Conservation (phyloP, 2,888 invertebrate species). For the Chrysolina haemoptera region DNA sequence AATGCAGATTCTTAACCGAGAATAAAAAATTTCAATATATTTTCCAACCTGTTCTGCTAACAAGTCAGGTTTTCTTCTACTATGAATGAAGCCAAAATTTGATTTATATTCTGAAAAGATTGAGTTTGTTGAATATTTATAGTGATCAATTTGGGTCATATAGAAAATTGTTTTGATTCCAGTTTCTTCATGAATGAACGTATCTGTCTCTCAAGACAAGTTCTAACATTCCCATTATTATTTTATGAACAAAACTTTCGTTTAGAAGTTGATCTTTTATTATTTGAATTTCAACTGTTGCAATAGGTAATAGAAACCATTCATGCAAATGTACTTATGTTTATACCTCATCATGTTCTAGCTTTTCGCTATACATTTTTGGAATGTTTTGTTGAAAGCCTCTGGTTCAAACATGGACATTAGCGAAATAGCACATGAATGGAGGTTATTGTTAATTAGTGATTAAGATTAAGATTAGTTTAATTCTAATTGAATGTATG, state of each 20-base stretch:
- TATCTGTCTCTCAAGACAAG: conserved; percentile 1
- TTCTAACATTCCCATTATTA: not conserved
- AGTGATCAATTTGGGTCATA: too few relatives aligned
- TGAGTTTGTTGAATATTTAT: too few relatives aligned
- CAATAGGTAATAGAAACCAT: conserved; percentile 50
- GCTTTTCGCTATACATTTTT: conserved; percentile 61
- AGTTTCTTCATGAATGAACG: not conserved
- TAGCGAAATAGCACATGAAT: conserved; percentile 60
- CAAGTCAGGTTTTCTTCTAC: too few relatives aligned
- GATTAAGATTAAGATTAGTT: conserved; percentile 63
- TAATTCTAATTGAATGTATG: conserved; percentile 63
- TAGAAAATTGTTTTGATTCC: not conserved
- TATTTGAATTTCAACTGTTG: conserved; percentile 44
- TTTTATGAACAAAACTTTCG: conserved; percentile 13
- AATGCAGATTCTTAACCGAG: too few relatives aligned
- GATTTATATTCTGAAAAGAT: too few relatives aligned
- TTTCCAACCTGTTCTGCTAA: too few relatives aligned
- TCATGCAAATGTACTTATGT: conserved; percentile 55
- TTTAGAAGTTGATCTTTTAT: conserved; percentile 58
- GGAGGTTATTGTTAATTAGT: conserved; percentile 69
- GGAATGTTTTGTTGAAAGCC: conserved; percentile 40
- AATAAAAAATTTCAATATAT: too few relatives aligned
- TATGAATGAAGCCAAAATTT: too few relatives aligned
- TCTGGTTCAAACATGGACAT: conserved; percentile 45
- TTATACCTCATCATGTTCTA: conserved; percentile 55